phyloP scores from a whole-genome alignment of 2,797 vertebrate genomes.

The Dallia pectoralis region DNA sequence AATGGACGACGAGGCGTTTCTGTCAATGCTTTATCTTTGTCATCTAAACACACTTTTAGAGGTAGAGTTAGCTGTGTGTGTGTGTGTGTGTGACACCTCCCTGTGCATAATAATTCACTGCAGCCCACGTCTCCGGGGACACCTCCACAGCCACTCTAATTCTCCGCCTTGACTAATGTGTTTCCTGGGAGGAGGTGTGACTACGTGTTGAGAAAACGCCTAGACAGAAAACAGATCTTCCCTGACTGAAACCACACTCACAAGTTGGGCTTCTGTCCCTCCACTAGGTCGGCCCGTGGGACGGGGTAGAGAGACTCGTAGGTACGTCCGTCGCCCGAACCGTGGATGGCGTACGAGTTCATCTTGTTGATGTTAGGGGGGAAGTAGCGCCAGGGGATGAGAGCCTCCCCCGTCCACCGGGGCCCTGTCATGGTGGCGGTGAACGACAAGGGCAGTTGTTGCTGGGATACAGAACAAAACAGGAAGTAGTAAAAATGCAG shows the following conservation, averaged over 20 bases:
- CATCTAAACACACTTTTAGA: neutral
- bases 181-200: neutral
- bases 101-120: neutral
- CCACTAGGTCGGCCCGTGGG: constrained; percentile 59
- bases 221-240: neutral
- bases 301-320: constrained; percentile 73
- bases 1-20: neutral
- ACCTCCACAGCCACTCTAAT: no score
- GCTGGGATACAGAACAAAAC: constrained; percentile 54
- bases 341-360: constrained; percentile 76
- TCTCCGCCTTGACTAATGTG: no score
- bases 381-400: constrained; percentile 75
- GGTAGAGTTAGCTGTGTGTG: neutral
- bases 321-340: constrained; percentile 63
- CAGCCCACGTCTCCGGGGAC: neutral
- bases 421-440: constrained; percentile 51
- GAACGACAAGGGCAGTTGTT: constrained; percentile 73
- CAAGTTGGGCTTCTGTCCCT: constrained; percentile 70
- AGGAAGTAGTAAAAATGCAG: no score
- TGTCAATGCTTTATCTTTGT: neutral
- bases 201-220: neutral
- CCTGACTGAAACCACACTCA: constrained; percentile 53
- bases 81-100: neutral
- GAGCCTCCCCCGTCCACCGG: constrained; percentile 64
- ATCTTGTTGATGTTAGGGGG: constrained; percentile 73